A percentile compares a stretch with the other conserved stretches of the same genome.
Conservation (phyloP, 30 jellyfish, hydroid and myxozoan species). For the Hydractinia symbiolongicarpus region DNA sequence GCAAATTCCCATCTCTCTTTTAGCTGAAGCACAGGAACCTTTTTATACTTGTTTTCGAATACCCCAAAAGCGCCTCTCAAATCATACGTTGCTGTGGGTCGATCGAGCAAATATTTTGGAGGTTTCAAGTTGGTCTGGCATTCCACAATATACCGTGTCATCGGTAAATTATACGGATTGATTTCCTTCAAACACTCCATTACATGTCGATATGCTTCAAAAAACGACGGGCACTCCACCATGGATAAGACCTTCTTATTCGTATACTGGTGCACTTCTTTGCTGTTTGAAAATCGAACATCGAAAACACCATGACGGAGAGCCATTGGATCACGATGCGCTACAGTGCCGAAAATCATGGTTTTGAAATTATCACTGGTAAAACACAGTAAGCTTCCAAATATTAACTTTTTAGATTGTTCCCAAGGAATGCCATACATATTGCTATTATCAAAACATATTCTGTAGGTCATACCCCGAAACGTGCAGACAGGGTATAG, state of each 20-base stretch:
- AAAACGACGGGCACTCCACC: slow-evolving; percentile 70
- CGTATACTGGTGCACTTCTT: background rate
- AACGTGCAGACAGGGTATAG: slow-evolving; percentile 28
- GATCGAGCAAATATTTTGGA: slow-evolving; percentile 32
- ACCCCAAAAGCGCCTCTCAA: slow-evolving; percentile 19
- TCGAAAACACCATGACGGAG: slow-evolving; percentile 27
- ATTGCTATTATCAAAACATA: slow-evolving; percentile 23
- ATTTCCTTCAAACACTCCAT: slow-evolving; percentile 37
- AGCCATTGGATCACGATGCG: slow-evolving; percentile 27
- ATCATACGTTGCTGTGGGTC: slow-evolving; percentile 5
- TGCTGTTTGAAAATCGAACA: slow-evolving; percentile 34
- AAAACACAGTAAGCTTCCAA: slow-evolving; percentile 56
- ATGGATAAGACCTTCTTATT: slow-evolving; percentile 7
- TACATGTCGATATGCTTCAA: slow-evolving; percentile 69
- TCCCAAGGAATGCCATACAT: slow-evolving; percentile 35
- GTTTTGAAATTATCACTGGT: slow-evolving; percentile 44
- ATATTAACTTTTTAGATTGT: slow-evolving; percentile 49
- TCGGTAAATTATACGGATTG: slow-evolving; percentile 31
- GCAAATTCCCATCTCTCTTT: background rate
- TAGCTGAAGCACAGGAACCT: background rate
- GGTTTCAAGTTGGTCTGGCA: slow-evolving; percentile 3
- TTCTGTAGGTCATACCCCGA: slow-evolving; percentile 36
- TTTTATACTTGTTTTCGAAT: background rate
- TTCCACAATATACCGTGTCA: slow-evolving; percentile 37
- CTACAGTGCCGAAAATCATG: slow-evolving; percentile 52